These are phyloP conservation scores for Hippolais icterina DNA, from an alignment of 2,113 vertebrate genomes.

Conservation along the genomic window DNA sequence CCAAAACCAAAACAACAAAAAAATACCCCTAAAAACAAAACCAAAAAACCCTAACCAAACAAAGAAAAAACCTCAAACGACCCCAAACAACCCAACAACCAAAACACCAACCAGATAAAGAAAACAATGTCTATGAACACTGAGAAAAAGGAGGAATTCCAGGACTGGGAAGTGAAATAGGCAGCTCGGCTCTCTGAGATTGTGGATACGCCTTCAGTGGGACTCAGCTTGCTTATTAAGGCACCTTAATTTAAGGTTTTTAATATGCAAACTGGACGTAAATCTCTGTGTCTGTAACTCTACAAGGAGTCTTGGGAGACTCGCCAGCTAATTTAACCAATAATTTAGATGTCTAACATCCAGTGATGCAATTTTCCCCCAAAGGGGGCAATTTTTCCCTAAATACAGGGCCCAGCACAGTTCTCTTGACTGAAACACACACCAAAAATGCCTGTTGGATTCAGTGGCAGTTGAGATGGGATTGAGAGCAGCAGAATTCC, in stretches of 20 bases:
- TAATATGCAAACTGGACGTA: neutral
- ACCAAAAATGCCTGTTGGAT: neutral
- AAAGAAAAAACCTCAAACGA: fast-evolving
- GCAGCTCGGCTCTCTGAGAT: neutral
- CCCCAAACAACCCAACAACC: neutral
- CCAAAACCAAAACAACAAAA: neutral
- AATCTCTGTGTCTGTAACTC: neutral
- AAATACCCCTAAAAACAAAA: neutral
- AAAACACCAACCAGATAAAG: fast-evolving
- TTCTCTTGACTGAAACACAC: neutral
- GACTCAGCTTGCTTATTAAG: neutral
- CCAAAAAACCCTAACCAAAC: no score
- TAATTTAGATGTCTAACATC: neutral
- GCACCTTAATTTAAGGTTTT: neutral
- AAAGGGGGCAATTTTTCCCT: neutral
- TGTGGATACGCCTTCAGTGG: neutral
- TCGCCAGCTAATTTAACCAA: neutral
- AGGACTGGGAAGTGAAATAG: neutral
- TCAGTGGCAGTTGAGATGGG: neutral
- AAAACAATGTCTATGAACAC: neutral
- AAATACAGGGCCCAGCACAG: neutral
- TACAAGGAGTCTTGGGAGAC: neutral
- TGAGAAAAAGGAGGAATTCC: neutral
- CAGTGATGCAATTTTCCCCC: neutral
- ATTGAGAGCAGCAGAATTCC: neutral